phyloP scores from a whole-genome alignment of 2,797 vertebrate species.

The Triplophysa yarkandensis region DNA sequence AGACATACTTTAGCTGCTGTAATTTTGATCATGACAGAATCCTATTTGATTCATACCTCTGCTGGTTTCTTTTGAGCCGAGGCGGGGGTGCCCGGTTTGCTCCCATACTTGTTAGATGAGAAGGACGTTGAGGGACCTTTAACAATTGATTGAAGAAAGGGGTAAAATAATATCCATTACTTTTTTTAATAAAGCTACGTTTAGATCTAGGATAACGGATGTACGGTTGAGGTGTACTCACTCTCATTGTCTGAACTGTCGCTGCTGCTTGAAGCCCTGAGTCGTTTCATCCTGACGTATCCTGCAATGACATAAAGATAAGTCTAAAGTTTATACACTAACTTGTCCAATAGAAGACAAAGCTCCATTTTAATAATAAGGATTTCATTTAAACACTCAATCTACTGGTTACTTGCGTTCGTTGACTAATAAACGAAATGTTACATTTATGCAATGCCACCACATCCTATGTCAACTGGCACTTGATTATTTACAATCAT shows the following conservation, averaged over 20 bases:
- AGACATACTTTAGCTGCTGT: not conserved
- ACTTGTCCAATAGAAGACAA: not conserved
- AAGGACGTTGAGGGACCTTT: slow-evolving; percentile 95
- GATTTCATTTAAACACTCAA: not conserved
- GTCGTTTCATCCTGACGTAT: slow-evolving; percentile 97
- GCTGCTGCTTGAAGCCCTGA: slow-evolving; percentile 92
- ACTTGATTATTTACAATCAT: too few species aligned
- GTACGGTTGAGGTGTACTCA: slow-evolving; percentile 74
- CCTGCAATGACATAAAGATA: slow-evolving; percentile 69
- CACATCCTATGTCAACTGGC: too few species aligned
- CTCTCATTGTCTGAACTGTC: slow-evolving; percentile 99
- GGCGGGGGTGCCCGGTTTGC: slow-evolving; percentile 83
- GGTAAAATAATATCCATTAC: not conserved
- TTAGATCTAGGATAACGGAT: not conserved
- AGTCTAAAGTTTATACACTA: too few species aligned
- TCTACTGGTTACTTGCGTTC: too few species aligned
- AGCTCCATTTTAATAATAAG: not conserved
- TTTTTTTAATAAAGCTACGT: not conserved
- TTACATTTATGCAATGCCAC: too few species aligned
- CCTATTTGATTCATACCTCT: slow-evolving; percentile 76
- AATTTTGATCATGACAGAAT: not conserved
- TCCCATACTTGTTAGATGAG: slow-evolving; percentile 88
- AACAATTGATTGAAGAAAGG: slow-evolving; percentile 22
- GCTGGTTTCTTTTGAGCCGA: slow-evolving; percentile 91
- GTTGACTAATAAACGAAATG: too few species aligned